These are phyloP conservation scores for Scolopax rusticola DNA, from an alignment of 2,797 vertebrate species.

Conservation along the genomic window DNA sequence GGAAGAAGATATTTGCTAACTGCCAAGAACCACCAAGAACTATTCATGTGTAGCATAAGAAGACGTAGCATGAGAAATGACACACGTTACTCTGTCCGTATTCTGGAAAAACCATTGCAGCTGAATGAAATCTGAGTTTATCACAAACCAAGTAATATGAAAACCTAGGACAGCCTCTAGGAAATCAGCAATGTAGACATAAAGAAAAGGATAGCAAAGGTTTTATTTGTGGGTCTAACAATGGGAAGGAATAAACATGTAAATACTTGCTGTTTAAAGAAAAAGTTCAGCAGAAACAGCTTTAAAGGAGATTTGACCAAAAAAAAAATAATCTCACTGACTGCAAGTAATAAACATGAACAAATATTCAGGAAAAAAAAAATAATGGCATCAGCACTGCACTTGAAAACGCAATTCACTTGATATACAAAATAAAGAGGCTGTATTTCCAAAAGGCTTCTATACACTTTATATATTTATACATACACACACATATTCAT, in stretches of 20 bases:
- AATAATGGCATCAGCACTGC: background rate
- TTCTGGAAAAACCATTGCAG: constrained; percentile 32
- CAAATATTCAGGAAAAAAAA: background rate
- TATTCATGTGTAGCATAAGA: background rate
- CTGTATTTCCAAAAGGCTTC: background rate
- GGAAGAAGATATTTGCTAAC: constrained; percentile 39
- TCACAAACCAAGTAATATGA: background rate
- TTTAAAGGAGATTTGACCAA: background rate
- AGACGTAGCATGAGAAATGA: constrained; percentile 31
- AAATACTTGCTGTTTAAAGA: background rate
- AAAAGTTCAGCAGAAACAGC: background rate
- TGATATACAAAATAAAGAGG: background rate
- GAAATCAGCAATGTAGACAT: background rate
- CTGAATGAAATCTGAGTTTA: constrained; percentile 9
- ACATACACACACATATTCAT: background rate
- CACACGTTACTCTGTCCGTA: background rate
- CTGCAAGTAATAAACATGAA: background rate
- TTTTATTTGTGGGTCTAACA: background rate
- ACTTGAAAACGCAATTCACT: background rate
- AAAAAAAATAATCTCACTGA: background rate
- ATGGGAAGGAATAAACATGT: background rate
- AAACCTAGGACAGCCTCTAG: background rate
- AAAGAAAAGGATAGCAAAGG: background rate
- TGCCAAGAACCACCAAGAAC: constrained; percentile 48
- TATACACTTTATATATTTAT: background rate